Base-by-base conservation (phyloP, 2,888 invertebrate genomes). In the Hypolimnas misippus region DNA sequence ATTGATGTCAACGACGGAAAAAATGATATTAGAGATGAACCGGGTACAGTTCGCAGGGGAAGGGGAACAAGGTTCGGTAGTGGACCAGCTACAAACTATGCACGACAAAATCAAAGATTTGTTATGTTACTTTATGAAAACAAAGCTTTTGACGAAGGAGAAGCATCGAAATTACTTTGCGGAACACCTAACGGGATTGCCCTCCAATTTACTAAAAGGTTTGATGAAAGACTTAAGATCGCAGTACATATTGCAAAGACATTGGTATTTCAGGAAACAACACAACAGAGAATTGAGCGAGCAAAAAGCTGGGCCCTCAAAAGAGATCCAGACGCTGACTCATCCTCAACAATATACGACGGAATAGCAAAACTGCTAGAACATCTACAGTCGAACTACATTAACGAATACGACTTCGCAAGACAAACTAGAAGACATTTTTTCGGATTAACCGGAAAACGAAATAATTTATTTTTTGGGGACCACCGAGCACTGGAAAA, bases 171-270 rank as follows among this genome's bases (percentile, higher is more conserved):
- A 66, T 7, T 60, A 42, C 29, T 68, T 50, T 64, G 62, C 44
- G 2, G 31, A 16, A 62, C 67, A 54, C 66, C 67, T 65, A 63
- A 65, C 46, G 69, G 65, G 70, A 70, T 70, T 69, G 59, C 65
- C 54, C 5, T 64, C 4, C 65, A 69, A 59, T 71, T 66, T 66
- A 63, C 12, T 8, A 46, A 57, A 25, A 25, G 2, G 25, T 49
- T 49, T 21, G 49, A 49, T 25, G 25, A 25, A 25, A n/a, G 33
- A 33, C 33, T 33, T 33, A 33, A 33, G 33, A 33, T 12, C 7
- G 33, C 33, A 33, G 33, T 33, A 33, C 33, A 33, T 33, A 33
- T 33, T 33, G 33, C 33, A 33, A 33, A 33, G 33, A 33, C 33
- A 33, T 33, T 33, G 33, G 33, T 33, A 33, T 33, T 33, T 33